Conservation (phyloP, 37 sponge, comb jelly and placozoan species). For the Hexactinellida sp. region DNA sequence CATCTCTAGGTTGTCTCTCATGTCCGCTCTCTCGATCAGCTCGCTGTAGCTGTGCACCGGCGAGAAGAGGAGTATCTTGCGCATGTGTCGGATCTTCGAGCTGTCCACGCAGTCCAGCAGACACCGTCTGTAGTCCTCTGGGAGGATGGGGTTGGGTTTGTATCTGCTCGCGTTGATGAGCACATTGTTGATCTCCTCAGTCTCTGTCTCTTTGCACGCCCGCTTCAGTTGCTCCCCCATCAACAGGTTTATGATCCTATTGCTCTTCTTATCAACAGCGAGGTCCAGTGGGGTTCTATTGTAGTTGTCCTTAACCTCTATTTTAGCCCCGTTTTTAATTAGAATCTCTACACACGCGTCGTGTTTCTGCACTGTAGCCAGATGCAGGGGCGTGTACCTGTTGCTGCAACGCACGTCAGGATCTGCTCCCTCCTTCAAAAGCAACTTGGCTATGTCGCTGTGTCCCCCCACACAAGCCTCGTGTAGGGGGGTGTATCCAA, state of each 20-base stretch:
- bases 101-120: background rate
- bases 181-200: background rate
- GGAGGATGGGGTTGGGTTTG: background rate
- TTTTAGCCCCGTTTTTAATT: constrained; percentile 35
- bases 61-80: background rate
- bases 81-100: background rate
- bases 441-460: background rate
- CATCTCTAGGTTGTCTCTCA: background rate
- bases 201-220: background rate
- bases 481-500: constrained; percentile 70
- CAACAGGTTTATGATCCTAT: background rate
- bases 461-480: constrained; percentile 34
- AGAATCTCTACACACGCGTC: constrained; percentile 36
- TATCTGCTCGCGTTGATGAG: background rate
- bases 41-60: background rate
- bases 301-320: constrained; percentile 34
- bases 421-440: constrained; percentile 19
- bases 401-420: background rate
- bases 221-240: constrained; percentile 10
- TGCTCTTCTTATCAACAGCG: background rate
- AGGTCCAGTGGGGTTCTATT: constrained; percentile 41
- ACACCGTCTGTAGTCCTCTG: background rate
- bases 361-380: constrained; percentile 48
- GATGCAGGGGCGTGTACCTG: constrained; percentile 58
- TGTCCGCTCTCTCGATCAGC: background rate